These are phyloP conservation scores for Metellina segmentata DNA, from an alignment of 2,888 invertebrate genomes.

Conservation along the genomic window DNA sequence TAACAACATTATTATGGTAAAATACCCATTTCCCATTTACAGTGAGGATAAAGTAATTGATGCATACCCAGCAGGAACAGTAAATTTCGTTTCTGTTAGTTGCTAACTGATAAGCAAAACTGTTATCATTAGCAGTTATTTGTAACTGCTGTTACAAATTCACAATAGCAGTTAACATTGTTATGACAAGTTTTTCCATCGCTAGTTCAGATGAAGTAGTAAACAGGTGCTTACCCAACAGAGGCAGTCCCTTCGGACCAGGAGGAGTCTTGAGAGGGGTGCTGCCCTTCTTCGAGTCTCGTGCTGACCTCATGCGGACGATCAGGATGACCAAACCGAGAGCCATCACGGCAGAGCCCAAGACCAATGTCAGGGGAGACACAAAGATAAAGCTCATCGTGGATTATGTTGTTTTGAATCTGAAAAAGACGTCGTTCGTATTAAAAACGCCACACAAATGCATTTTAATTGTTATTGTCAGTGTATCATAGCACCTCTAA, in stretches of 20 bases:
- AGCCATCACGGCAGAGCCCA: slow-evolving; percentile 46
- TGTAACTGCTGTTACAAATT: neutral
- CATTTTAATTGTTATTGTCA: too few relatives aligned
- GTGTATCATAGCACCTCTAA: too few relatives aligned
- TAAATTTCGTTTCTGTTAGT: too few relatives aligned
- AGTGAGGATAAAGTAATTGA: too few relatives aligned
- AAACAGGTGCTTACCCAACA: slow-evolving; percentile 33
- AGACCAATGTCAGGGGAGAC: slow-evolving; percentile 70
- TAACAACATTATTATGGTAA: too few relatives aligned
- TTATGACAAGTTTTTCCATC: neutral
- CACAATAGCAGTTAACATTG: neutral
- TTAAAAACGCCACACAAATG: too few relatives aligned
- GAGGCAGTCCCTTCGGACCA: slow-evolving; percentile 62
- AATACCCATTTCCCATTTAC: too few relatives aligned
- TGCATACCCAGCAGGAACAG: too few relatives aligned
- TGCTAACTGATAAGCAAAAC: too few relatives aligned
- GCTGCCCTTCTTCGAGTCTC: slow-evolving; percentile 18
- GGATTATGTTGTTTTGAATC: neutral
- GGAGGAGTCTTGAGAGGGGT: slow-evolving; percentile 51
- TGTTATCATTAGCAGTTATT: too few relatives aligned
- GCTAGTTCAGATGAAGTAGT: neutral
- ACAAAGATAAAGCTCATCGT: slow-evolving; percentile 67
- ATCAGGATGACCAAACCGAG: slow-evolving; percentile 41
- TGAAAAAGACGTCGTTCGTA: neutral
- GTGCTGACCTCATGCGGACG: slow-evolving; percentile 36